Evolutionary conservation across 2,113 vertebrate genomes (phyloP).

Genomic region (Xyliphius kryptos): DNA sequence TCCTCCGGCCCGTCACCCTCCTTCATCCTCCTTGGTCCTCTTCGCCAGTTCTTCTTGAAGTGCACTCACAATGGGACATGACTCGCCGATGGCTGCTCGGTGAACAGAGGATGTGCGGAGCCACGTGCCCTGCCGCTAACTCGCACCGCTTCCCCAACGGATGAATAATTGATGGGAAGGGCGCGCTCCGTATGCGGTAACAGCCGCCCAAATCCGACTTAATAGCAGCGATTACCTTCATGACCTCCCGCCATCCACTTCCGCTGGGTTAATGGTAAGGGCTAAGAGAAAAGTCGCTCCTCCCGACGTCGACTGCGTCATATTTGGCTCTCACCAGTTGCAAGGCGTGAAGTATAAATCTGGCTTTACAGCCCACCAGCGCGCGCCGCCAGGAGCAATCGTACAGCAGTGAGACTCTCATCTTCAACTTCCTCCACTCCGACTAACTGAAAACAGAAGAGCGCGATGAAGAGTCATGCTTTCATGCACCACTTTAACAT

Average conservation of each 20-base stretch:
- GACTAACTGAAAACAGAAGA: slow-evolving; percentile 1
- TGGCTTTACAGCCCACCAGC: slow-evolving; percentile 19
- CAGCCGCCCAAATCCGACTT: slow-evolving; percentile 41
- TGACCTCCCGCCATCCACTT: slow-evolving; percentile 50
- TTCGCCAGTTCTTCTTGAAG: slow-evolving; percentile 65
- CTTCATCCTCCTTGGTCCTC: slow-evolving; percentile 79
- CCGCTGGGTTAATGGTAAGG: slow-evolving; percentile 22
- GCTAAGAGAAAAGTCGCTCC: slow-evolving; percentile 31
- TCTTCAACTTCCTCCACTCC: slow-evolving; percentile 27
- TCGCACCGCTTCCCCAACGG: slow-evolving; percentile 48
- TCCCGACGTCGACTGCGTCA: too few relatives aligned
- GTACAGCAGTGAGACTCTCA: slow-evolving; percentile 17
- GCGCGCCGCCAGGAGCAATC: slow-evolving; percentile 12
- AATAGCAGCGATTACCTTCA: slow-evolving; percentile 48
- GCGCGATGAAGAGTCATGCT: slow-evolving; percentile 12
- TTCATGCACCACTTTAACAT: neutral
- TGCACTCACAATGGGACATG: slow-evolving; percentile 62
- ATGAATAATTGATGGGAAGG: slow-evolving; percentile 56
- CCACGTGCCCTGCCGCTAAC: slow-evolving; percentile 35
- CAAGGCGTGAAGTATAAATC: too few relatives aligned
- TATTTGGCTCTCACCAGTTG: too few relatives aligned
- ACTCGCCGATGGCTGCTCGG: too few relatives aligned
- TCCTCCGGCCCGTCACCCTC: too few relatives aligned
- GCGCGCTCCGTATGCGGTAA: slow-evolving; percentile 44
- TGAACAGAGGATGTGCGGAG: slow-evolving; percentile 51